These are phyloP conservation scores for Lordiphosa stackelbergi DNA, from an alignment of 1,140 invertebrate genomes.

Conservation along the genomic window DNA sequence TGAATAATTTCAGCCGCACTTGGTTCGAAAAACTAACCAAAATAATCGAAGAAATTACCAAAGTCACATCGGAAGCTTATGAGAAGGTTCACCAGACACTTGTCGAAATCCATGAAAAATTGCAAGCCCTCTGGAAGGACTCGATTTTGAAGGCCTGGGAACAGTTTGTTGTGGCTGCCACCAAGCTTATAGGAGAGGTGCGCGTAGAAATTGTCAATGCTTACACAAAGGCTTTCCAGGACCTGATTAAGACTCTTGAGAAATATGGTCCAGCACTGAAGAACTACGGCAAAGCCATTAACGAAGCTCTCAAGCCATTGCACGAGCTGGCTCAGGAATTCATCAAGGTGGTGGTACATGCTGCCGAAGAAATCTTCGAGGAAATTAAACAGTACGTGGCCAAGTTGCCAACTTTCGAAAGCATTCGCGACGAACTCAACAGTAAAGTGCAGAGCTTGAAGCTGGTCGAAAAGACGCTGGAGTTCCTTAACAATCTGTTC, in stretches of 20 bases:
- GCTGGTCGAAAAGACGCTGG: constrained; percentile 77
- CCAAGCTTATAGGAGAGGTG: constrained; percentile 42
- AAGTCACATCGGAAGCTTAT: constrained; percentile 78
- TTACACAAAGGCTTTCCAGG: constrained; percentile 41
- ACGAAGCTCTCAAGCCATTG: constrained; percentile 79
- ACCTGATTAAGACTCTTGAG: constrained; percentile 40
- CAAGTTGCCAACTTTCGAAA: constrained; percentile 77
- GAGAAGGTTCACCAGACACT: constrained; percentile 77
- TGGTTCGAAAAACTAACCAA: constrained; percentile 74
- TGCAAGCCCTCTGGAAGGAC: constrained; percentile 80
- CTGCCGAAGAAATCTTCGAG: constrained; percentile 77
- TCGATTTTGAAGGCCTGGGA: constrained; percentile 71
- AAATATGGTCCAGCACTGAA: constrained; percentile 83
- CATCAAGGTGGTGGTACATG: constrained; percentile 76
- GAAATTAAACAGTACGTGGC: constrained; percentile 79
- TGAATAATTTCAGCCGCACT: constrained; percentile 32
- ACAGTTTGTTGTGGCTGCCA: constrained; percentile 32
- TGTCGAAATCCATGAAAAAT: constrained; percentile 71
- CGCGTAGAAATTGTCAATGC: constrained; percentile 34
- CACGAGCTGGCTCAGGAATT: constrained; percentile 78
- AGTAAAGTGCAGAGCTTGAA: constrained; percentile 60
- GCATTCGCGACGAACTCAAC: constrained; percentile 33
- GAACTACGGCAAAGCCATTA: constrained; percentile 79
- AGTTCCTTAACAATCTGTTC: constrained; percentile 78
- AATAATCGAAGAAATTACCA: constrained; percentile 77